These are phyloP conservation scores for Euspilapteryx auroguttella DNA, from an alignment of 2,888 invertebrate species.

Conservation along the genomic window DNA sequence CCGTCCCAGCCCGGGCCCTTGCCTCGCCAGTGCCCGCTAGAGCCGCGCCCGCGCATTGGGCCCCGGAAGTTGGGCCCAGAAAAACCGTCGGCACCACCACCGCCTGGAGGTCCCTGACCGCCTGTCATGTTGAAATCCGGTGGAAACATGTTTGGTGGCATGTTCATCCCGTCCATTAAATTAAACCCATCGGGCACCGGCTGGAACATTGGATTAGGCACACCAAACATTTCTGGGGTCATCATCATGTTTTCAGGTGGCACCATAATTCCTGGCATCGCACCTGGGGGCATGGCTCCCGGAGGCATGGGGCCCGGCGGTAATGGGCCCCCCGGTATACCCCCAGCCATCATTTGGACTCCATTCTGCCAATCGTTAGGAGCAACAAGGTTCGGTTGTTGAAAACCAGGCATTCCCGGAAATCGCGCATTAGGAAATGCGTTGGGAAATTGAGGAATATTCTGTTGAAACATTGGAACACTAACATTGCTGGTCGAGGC, in stretches of 20 bases:
- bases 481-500: constrained; percentile 19
- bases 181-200: constrained; percentile 40
- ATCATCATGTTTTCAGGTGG: constrained; percentile 51
- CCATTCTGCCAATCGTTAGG: constrained; percentile 41
- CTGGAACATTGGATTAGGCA: constrained; percentile 26
- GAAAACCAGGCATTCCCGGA: constrained; percentile 42
- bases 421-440: constrained; percentile 48
- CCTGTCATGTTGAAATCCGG: constrained; percentile 53
- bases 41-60: constrained; percentile 57
- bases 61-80: constrained; percentile 48
- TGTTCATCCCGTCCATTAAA: constrained; percentile 14
- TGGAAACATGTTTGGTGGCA: constrained; percentile 50
- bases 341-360: constrained; percentile 33
- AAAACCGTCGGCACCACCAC: constrained; percentile 35
- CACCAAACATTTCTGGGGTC: constrained; percentile 41
- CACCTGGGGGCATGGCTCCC: constrained; percentile 26
- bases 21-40: constrained; percentile 51
- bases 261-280: constrained; percentile 41
- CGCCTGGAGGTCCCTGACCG: constrained; percentile 24
- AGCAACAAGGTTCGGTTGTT: constrained; percentile 29
- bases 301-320: constrained; percentile 26
- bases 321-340: constrained; percentile 27
- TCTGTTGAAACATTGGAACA: constrained; percentile 48
- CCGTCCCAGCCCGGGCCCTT: constrained; percentile 50
- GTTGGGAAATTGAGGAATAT: constrained; percentile 42